Conservation (phyloP, 1,140 invertebrate species). For the Wiebesia pumilae region DNA sequence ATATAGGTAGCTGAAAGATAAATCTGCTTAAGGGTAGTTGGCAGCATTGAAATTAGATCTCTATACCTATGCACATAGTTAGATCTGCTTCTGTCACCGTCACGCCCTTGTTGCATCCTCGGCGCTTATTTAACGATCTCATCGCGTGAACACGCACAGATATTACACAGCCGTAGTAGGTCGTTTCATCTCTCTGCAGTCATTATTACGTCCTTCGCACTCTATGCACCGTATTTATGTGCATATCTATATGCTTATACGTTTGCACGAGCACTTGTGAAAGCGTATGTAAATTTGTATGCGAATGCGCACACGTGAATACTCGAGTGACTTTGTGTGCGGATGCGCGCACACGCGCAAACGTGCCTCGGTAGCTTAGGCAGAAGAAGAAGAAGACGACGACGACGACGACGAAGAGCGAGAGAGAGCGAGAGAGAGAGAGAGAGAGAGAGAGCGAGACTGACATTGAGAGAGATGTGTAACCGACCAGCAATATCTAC, state of each 20-base stretch:
- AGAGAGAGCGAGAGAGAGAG: background rate
- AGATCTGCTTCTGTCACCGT: background rate
- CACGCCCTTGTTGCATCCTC: conserved; percentile 5
- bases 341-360: background rate
- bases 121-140: background rate
- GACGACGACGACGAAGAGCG: background rate
- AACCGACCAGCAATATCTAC: background rate
- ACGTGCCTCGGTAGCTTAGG: background rate
- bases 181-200: background rate
- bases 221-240: too few species aligned
- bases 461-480: background rate
- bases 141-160: background rate
- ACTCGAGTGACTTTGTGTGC: background rate
- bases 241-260: background rate
- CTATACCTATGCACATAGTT: background rate
- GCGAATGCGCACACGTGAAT: background rate
- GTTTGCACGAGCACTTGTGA: background rate
- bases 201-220: background rate
- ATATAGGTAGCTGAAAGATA: background rate
- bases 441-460: background rate
- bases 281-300: background rate
- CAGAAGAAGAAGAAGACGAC: background rate
- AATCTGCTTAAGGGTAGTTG: background rate
- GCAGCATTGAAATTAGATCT: background rate
- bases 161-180: background rate